These are phyloP conservation scores for Clytia hemisphaerica DNA, from an alignment of 30 jellyfish, hydroid and myxozoan genomes.

Conservation along the genomic window DNA sequence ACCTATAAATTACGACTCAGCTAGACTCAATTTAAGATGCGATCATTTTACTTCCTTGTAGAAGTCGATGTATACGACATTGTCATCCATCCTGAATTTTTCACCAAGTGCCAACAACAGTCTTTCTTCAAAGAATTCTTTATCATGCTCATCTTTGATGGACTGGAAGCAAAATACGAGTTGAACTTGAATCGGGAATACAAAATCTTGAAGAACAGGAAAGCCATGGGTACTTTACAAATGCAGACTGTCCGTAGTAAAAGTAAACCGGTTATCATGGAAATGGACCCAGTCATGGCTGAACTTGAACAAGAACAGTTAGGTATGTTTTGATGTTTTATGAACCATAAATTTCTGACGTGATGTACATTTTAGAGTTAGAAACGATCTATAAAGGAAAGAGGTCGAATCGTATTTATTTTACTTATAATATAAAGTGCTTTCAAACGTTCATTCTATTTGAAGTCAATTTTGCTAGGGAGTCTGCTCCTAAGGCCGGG, in stretches of 20 bases:
- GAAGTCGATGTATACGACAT: slow-evolving; percentile 82
- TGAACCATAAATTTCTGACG: background rate
- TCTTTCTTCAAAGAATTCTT: slow-evolving; percentile 72
- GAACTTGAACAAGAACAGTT: slow-evolving; percentile 58
- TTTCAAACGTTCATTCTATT: no score
- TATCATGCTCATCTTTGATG: slow-evolving; percentile 69
- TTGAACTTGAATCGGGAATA: slow-evolving; percentile 44
- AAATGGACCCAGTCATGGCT: slow-evolving; percentile 65
- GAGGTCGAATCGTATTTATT: no score
- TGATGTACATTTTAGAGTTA: background rate
- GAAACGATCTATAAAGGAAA: background rate
- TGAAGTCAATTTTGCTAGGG: no score
- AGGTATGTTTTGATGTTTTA: slow-evolving; percentile 23
- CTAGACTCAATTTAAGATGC: no score
- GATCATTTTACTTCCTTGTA: no score
- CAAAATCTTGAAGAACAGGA: slow-evolving; percentile 62
- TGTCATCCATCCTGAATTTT: slow-evolving; percentile 72
- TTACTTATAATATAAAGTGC: no score
- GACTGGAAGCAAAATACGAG: slow-evolving; percentile 64
- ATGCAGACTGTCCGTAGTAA: slow-evolving; percentile 69
- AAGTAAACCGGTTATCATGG: slow-evolving; percentile 90
- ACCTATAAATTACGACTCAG: no score
- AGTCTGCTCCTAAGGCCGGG: no score
- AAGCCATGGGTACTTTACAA: slow-evolving; percentile 80
- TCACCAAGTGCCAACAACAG: slow-evolving; percentile 41